Base-by-base conservation (phyloP, 2,888 invertebrate species). In the Neria commutata region DNA sequence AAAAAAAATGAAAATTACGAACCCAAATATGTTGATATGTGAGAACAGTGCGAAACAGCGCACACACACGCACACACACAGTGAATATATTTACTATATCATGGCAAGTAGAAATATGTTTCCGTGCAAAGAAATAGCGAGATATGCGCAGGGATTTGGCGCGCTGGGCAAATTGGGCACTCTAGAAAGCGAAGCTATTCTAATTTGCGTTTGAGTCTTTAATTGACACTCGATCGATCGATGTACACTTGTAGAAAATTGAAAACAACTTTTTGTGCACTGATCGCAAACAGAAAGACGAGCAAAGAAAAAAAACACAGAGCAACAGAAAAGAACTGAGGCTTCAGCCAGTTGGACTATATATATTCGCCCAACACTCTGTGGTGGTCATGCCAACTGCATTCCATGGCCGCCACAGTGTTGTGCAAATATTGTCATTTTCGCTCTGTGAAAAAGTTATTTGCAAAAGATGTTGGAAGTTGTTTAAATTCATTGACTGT, bases 231-330 rank as follows among this genome's bases (percentile, higher is more conserved):
- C n/a, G n/a, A n/a, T n/a, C n/a, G n/a, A n/a, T n/a, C n/a, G 74
- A 64, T 69, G 77, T 79, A 79, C 79, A 76, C 67, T 70, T 72
- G 71, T 66, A 74, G 65, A 74, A 76, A 76, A 78, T 79, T 79
- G 79, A 81, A 78, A 80, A 79, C 71, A 80, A 77, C 80, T 72
- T 74, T 79, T 79, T 79, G 78, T 80, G 81, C 80, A 76, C 74
- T 70, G 56, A 74, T 68, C 78, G 74, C 75, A 72, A 73, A 67
- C n/a, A n/a, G n/a, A n/a, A n/a, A n/a, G n/a, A n/a, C n/a, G n/a
- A 58, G 50, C 40, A 57, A 46, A 53, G 51, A 46, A 17, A 26
- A 48, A 37, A 52, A 56, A 56, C n/a, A 56, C 26, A 58, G 58
- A 47, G 50, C 50, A 48, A 16, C 11, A 1, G 2, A 6, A 3